Conservation (phyloP, 2,797 vertebrate species). For the Cercopithecus hamlyni region DNA sequence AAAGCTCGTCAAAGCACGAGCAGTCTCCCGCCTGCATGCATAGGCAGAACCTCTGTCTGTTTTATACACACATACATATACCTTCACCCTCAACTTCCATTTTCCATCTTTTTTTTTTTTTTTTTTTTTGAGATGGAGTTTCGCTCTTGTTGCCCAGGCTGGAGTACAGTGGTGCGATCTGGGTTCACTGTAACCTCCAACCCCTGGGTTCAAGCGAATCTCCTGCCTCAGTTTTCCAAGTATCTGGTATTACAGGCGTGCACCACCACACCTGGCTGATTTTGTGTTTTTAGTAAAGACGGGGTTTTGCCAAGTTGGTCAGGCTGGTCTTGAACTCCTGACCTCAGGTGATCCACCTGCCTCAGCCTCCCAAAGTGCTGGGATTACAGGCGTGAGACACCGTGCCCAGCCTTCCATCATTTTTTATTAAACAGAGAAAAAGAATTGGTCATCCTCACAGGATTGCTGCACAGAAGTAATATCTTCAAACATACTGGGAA, state of each 20-base stretch:
- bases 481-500: not conserved
- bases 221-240: not conserved
- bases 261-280: not conserved
- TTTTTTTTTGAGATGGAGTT: not conserved
- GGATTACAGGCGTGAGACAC: not conserved
- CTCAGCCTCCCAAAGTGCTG: not conserved
- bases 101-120: not conserved
- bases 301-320: not conserved
- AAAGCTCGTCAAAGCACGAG: not conserved
- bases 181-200: not conserved
- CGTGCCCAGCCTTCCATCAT: not conserved
- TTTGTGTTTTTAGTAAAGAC: not conserved
- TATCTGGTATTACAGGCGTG: not conserved
- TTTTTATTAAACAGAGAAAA: constrained; percentile 39
- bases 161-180: not conserved
- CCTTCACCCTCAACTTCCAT: not conserved
- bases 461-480: not conserved
- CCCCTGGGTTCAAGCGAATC: not conserved
- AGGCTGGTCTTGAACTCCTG: not conserved
- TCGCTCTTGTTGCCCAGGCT: not conserved
- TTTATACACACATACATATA: not conserved
- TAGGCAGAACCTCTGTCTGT: not conserved
- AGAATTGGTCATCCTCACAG: not conserved
- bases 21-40: not conserved
- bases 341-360: not conserved